A percentile compares a stretch with the other conserved stretches of the same genome.
phyloP scores from a whole-genome alignment of 2,113 vertebrate species.

The Paedocypris sp. region DNA sequence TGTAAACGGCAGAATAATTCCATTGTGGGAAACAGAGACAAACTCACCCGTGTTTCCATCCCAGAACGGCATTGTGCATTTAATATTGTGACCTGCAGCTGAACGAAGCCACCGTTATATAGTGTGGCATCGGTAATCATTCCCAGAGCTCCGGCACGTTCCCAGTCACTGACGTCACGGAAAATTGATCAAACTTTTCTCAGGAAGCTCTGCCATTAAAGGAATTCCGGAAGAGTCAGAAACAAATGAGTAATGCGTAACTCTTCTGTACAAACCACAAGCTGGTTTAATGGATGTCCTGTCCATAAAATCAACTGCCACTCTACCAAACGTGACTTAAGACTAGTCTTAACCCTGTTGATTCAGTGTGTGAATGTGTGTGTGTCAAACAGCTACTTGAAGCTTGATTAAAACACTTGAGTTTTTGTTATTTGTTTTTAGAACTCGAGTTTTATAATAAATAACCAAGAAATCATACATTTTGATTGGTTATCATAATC shows the following conservation, averaged over 20 bases:
- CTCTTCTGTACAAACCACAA: too few species aligned
- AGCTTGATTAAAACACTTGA: background rate
- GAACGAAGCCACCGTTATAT: conserved; percentile 15
- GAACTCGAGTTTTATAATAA: too few species aligned
- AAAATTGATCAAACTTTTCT: conserved; percentile 10
- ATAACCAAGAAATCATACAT: too few species aligned
- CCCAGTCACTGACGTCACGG: conserved; percentile 25
- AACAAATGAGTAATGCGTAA: too few species aligned
- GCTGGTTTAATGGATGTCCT: too few species aligned
- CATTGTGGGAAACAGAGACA: background rate
- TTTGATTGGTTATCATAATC: too few species aligned
- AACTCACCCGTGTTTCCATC: conserved; percentile 33
- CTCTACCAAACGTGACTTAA: too few species aligned
- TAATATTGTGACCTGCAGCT: background rate
- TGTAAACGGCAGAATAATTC: background rate
- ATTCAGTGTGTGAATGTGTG: too few species aligned
- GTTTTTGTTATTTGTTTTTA: background rate
- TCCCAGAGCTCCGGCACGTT: conserved; percentile 11
- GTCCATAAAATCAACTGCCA: too few species aligned
- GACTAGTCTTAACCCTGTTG: too few species aligned
- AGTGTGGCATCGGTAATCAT: background rate
- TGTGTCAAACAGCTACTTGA: background rate
- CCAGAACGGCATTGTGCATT: conserved; percentile 14
- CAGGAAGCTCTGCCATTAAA: too few species aligned
- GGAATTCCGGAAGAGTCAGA: too few species aligned